Base-by-base conservation (phyloP, 2,113 vertebrate species). In the Aleadryas rufinucha region DNA sequence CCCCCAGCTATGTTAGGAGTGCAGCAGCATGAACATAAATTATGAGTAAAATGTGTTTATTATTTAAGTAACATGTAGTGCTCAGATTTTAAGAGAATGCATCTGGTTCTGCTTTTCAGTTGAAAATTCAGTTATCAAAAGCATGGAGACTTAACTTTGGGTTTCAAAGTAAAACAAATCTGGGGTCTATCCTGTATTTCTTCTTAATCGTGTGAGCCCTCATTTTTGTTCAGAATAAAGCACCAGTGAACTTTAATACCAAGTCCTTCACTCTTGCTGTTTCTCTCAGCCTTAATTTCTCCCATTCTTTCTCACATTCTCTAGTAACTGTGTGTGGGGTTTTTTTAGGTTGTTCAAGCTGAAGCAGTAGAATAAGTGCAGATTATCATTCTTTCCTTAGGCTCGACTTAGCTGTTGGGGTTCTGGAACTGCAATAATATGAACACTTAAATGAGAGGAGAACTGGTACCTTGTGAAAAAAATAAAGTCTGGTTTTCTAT, bases 1-100 rank as follows among this genome's bases (percentile, higher is more conserved):
- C 44, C 68, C 39, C 47, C 24, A 81, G 45, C 47, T 74, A 53
- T 52, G 9, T 13, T 50, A 31, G n/a, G 8, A 90, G n/a, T 31
- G 37, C 27, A 77, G 52, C 60, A 47, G 64, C 33, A 47, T 64
- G 52, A 77, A 49, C 61, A 68, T 89, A 77, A 94, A 50, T 91
- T 60, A 50, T 60, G n/a, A 79, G 17, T 68, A 71, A 89, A 92
- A 90, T 47, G 19, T 77, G 28, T 93, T 91, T 75, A 77, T 92
- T 86, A 83, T 80, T 94, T 70, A 95, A 86, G 33, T 52, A 84
- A 70, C 18, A 59, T 3, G 1, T 50, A 74, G 35, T 44, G 15
- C 30, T 90, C 24, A 35, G 39, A 45, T 90, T 88, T 86, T 84
- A 90, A 80, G 49, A 23, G n/a, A 61, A 16, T 2, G 1, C 31